Evolutionary conservation across 2,888 invertebrate genomes (phyloP), one percentile per base, ranked within the genome.

Genomic region (Choreutis nemorana): DNA sequence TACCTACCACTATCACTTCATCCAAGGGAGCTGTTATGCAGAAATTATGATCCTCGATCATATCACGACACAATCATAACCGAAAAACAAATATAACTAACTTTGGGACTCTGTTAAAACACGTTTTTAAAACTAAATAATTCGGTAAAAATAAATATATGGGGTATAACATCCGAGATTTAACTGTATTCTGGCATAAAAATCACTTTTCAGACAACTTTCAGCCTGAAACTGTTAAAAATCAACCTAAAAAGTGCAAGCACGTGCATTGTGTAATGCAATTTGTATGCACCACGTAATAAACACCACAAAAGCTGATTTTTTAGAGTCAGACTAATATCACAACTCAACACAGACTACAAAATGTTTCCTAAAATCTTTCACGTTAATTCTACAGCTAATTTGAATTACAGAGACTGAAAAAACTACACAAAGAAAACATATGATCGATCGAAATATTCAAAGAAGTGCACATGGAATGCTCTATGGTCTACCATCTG

Each of bases 371-470:
- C n/a, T n/a, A 10, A 18, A 7, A 29, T 22, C 24, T 39, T 49
- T 46, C 50, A 53, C 47, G 52, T 53, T 54, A 63, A 63, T 50
- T 56, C 54, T 53, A 50, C 62, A 70, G 63, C 64, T 58, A 70
- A 67, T 73, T 75, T 68, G 71, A 75, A 72, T 68, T 65, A 67
- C 71, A 73, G 72, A 67, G 66, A 71, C 73, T 73, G 71, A 73
- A 70, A 73, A 72, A 73, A 65, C 68, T 70, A 73, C 71, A 78
- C 77, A 77, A 78, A 77, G 78, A 78, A 78, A 78, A 78, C 78
- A 78, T 78, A 77, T 78, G 78, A 78, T 78, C 78, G 78, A 78
- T 78, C 65, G 75, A 64, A 50, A 50, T 48, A n/a, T n/a, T n/a
- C n/a, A n/a, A 44, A 66, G 63, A 70, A 70, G 63, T 75, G 77